Percentiles rank a stretch among this genome's conserved stretches.
phyloP scores from a whole-genome alignment of 2,797 vertebrate species.

The Todus mexicanus region DNA sequence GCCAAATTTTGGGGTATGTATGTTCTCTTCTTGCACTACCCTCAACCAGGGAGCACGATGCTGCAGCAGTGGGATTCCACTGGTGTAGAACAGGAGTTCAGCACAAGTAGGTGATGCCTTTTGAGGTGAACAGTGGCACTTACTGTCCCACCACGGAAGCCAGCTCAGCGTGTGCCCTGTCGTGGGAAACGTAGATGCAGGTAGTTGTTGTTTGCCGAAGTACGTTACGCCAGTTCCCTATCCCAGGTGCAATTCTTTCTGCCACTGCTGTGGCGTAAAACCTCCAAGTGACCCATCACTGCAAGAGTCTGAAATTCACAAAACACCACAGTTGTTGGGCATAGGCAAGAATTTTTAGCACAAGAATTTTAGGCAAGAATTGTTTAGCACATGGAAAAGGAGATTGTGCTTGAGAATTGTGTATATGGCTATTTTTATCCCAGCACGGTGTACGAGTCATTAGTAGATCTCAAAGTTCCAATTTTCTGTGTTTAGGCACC shows the following conservation, averaged over 20 bases:
- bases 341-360: background rate
- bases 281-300: background rate
- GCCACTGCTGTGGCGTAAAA: background rate
- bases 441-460: background rate
- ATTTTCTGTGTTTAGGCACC: slow-evolving; percentile 3
- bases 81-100: background rate
- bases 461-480: background rate
- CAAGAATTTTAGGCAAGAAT: background rate
- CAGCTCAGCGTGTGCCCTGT: background rate
- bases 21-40: slow-evolving; percentile 4
- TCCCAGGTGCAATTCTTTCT: background rate
- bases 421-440: background rate
- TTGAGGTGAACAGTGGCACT: background rate
- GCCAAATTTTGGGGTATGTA: background rate
- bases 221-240: background rate
- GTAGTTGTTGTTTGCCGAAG: background rate
- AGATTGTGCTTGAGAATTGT: background rate
- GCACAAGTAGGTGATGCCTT: background rate
- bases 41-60: background rate
- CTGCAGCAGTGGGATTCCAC: background rate
- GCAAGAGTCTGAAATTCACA: background rate
- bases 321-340: background rate
- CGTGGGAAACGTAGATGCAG: background rate
- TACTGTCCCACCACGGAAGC: background rate
- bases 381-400: background rate